phyloP scores from a whole-genome alignment of 2,888 invertebrate species.

The Parnassius smintheus region DNA sequence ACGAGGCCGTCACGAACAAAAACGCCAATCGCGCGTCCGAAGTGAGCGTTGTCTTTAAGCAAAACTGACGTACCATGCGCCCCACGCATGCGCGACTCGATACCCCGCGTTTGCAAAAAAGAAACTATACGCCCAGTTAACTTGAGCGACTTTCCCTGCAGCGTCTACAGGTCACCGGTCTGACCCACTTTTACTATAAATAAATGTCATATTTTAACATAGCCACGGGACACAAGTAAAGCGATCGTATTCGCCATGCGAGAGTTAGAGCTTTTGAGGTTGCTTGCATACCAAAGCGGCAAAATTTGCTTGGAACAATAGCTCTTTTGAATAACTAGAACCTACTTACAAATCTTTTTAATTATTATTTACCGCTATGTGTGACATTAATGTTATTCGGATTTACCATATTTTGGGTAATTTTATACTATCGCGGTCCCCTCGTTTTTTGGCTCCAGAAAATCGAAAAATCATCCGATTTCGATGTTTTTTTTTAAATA shows the following conservation, averaged over 20 bases:
- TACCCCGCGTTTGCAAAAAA: constrained; percentile 64
- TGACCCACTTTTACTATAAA: constrained; percentile 71
- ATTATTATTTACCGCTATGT: no score
- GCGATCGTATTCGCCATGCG: constrained; percentile 1
- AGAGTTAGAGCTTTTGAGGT: constrained; percentile 5
- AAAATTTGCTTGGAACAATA: no score
- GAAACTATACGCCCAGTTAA: constrained; percentile 54
- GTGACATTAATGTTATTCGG: no score
- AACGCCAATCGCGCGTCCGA: constrained; percentile 74
- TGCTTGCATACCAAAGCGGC: background rate
- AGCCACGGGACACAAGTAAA: background rate
- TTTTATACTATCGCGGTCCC: no score
- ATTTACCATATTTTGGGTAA: no score
- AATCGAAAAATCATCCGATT: no score
- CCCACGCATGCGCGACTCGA: constrained; percentile 65
- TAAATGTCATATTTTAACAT: constrained; percentile 35
- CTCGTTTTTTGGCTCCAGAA: no score
- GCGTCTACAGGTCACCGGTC: constrained; percentile 48
- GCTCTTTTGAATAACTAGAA: no score
- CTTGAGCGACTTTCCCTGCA: constrained; percentile 69
- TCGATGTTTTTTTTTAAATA: no score
- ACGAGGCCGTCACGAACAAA: constrained; percentile 47
- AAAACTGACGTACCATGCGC: constrained; percentile 66
- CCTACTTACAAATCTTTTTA: no score
- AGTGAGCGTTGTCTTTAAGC: constrained; percentile 74